Base-by-base conservation (phyloP, 2,113 vertebrate species). In the Cathartes aura region DNA sequence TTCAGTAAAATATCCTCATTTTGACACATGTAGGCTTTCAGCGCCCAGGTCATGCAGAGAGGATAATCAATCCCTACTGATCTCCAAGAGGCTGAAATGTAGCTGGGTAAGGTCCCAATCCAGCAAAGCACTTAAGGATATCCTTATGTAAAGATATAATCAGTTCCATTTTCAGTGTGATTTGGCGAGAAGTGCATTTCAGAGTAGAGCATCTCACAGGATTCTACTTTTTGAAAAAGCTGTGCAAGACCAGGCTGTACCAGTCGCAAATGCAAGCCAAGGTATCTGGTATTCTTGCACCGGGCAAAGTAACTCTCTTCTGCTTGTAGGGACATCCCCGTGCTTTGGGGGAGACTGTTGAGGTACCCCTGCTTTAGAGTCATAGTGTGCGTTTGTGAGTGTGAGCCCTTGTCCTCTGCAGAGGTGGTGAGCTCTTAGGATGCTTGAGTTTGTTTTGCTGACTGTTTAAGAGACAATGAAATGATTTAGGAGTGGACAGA, bases 61-160 rank as follows among this genome's bases (percentile, higher is more conserved):
- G 90, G 63, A 11, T 89, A 67, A 82, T 90, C 94, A 93, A 88
- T 90, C 70, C 94, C 73, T 80, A 36, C 53, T 87, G 82, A 92
- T 87, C 72, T 70, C 40, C 89, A 73, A 40, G 40, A 95, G 78
- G 40, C 43, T 56, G 32, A 83, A 76, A 86, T 22, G 17, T 82
- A 63, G 70, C 78, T 92, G 95, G 56, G 53, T 40, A 94, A 82
- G 73, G 93, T 84, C 84, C 14, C 67, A 73, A 0, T 75, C 90
- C 94, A 96, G 86, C 76, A 84, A 91, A 87, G 76, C 94, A 96
- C 94, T 96, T 94, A 94, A 66, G 87, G 64, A 76, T 88, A 86
- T 83, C 62, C 67, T 93, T 73, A 16, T 62, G 27, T 94, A 94
- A 96, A 97, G 67, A 78, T 1, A 66, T 5, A 5, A 53, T 45